Percentiles rank a stretch among this genome's conserved stretches.
Conservation (phyloP, 2,888 invertebrate genomes). For the Blomia tropicalis region DNA sequence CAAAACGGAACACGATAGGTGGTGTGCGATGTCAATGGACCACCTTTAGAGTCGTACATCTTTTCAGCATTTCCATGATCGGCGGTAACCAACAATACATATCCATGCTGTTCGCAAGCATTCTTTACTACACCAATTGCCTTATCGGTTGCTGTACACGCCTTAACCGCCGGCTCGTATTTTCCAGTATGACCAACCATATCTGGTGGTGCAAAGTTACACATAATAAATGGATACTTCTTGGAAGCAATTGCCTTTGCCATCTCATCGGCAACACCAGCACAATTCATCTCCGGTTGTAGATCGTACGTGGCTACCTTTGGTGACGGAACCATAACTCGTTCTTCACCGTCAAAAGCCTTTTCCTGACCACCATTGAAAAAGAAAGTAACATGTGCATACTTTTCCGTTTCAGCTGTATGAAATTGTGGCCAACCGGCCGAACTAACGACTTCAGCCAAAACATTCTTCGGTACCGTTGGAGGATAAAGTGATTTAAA, state of each 20-base stretch:
- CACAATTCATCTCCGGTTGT: slow-evolving; percentile 37
- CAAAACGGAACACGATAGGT: slow-evolving; percentile 34
- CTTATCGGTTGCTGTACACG: slow-evolving; percentile 33
- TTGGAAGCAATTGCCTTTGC: slow-evolving; percentile 33
- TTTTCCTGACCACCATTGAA: slow-evolving; percentile 39
- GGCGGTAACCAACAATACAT: slow-evolving; percentile 33
- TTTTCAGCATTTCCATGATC: slow-evolving; percentile 40
- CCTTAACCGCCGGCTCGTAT: slow-evolving; percentile 36
- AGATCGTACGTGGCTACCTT: slow-evolving; percentile 39
- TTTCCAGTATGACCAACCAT: slow-evolving; percentile 40
- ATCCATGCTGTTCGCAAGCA: slow-evolving; percentile 35
- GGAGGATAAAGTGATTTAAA: slow-evolving; percentile 38
- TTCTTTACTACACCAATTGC: slow-evolving; percentile 37
- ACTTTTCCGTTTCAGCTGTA: slow-evolving; percentile 39
- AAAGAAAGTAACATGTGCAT: slow-evolving; percentile 41
- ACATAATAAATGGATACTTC: slow-evolving; percentile 39
- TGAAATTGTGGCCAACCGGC: slow-evolving; percentile 36
- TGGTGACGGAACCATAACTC: slow-evolving; percentile 38
- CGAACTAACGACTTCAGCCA: slow-evolving; percentile 37
- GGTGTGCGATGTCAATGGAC: slow-evolving; percentile 38
- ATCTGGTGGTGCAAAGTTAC: slow-evolving; percentile 40
- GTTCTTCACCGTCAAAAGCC: slow-evolving; percentile 36
- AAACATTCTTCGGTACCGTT: slow-evolving; percentile 36
- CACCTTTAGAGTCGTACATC: slow-evolving; percentile 37
- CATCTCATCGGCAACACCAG: slow-evolving; percentile 37